Evolutionary conservation across 2,888 invertebrate genomes (phyloP), one percentile per base, ranked within the genome.

Genomic region (Branchellion lobata): DNA sequence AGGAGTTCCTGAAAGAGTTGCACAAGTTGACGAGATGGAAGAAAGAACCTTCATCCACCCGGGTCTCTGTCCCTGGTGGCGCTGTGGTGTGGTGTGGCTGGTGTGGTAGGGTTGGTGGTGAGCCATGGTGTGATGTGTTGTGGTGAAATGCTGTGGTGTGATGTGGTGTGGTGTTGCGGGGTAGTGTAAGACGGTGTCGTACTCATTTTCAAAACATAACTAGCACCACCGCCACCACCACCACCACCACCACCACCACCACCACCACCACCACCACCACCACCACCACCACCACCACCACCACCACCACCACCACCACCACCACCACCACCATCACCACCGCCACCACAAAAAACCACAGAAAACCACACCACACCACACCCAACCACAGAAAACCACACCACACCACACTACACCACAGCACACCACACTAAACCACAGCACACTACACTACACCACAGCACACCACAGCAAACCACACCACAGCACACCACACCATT

Each of bases 401-500:
- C 61, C 21, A 8, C 8, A 8, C 21, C 61, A 57, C 21, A 5
- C 21, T 3, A 8, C 5, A 57, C 8, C 21, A 8, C 61, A 57
- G 3, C 24, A 29, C 18, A 21, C 21, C 71, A 33, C 83, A 89
- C 89, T 87, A 8, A 18, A 57, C 8, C 21, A 8, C 61, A 57
- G 3, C 21, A 8, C 5, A 3, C n/a, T 5, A 57, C 24, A 8
- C 24, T 14, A 8, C n/a, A 57, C 5, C 61, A 8, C 21, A 18
- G 3, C 21, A 3, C 5, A 8, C 61, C n/a, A 57, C 61, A 8
- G 3, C 5, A 3, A 5, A 57, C 5, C 61, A 5, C 21, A 57
- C 61, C 21, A 8, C 8, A 8, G 3, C 61, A 57, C 21, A 5
- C 21, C 69, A 29, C 83, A 89, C 89, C 87, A 82, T 88, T 94